Evolutionary conservation across 1,140 invertebrate genomes (phyloP), one percentile per base, ranked within the genome.

Genomic region (Drosophila bifasciata): DNA sequence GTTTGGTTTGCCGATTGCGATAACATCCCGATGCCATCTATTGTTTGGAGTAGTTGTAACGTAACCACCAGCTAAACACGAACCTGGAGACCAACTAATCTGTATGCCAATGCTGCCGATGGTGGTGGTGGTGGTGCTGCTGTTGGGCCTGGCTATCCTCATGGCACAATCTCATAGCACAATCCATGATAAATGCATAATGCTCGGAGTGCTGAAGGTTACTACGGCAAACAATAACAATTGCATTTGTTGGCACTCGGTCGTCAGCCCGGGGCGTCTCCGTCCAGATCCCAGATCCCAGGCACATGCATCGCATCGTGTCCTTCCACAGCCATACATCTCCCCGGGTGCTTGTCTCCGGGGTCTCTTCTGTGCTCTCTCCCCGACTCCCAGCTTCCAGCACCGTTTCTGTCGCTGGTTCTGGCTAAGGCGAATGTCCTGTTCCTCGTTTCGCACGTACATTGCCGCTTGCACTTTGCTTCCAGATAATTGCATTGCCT

Each of bases 401-500:
- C 32, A 4, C 32, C 17, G 4, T 16, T 2, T 23, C 17, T 44
- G 15, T 36, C 28, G 8, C 32, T 21, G 25, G 39, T 8, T 41
- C 48, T 52, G 49, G 39, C 69, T 21, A 58, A 79, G 76, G 72
- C 80, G 80, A 85, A 77, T 85, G 80, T 85, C 76, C 80, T 76
- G 76, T 79, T 75, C 60, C 76, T 80, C 56, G 48, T 49, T 75
- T 40, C 81, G 66, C 76, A 85, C 81, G 81, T 81, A 84, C 68
- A 72, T 50, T 39, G 63, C 59, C 50, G 70, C 70, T 72, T 62
- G 60, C 72, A 76, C 79, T 81, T 67, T 66, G 63, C 74, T 76
- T 64, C 66, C 69, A 88, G 61, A 86, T 86, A 86, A 86, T 86
- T 86, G 81, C 81, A 88, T 86, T 86, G 83, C 77, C 59, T 43